Percentiles rank a stretch among this genome's conserved stretches.
Conservation (phyloP, 1,140 invertebrate species). For the Euwallacea similis region DNA sequence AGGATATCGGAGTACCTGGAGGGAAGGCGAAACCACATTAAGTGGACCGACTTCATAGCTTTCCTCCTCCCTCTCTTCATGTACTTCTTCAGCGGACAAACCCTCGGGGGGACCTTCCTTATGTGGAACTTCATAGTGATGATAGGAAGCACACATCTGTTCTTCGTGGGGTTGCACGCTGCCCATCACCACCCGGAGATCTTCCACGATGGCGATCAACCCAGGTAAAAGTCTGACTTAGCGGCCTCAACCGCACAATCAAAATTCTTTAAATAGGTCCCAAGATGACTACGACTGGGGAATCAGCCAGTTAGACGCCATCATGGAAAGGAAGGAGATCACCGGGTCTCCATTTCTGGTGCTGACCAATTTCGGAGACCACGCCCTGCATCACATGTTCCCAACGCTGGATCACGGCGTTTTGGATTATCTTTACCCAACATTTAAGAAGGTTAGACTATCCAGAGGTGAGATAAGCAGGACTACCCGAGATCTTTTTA, state of each 20-base stretch:
- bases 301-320: slow-evolving; percentile 73
- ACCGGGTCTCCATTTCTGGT: slow-evolving; percentile 66
- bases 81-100: slow-evolving; percentile 53
- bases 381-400: slow-evolving; percentile 78
- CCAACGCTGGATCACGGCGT: slow-evolving; percentile 80
- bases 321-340: slow-evolving; percentile 70
- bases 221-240: slow-evolving; percentile 54
- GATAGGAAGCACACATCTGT: slow-evolving; percentile 65
- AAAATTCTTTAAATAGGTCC: slow-evolving; percentile 5
- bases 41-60: slow-evolving; percentile 48
- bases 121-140: slow-evolving; percentile 64
- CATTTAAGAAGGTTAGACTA: slow-evolving; percentile 59
- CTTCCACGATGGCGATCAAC: slow-evolving; percentile 79
- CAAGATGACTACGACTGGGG: slow-evolving; percentile 67
- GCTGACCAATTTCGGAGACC: slow-evolving; percentile 74
- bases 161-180: slow-evolving; percentile 71
- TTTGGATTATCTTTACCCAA: slow-evolving; percentile 64
- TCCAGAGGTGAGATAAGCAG: neutral
- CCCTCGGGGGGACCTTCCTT: slow-evolving; percentile 51
- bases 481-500: neutral
- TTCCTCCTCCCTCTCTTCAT: slow-evolving; percentile 53
- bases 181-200: slow-evolving; percentile 83
- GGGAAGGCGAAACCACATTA: slow-evolving; percentile 25
- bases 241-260: neutral
- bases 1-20: slow-evolving; percentile 30